These are phyloP conservation scores for Tillus elongatus DNA, from an alignment of 2,888 invertebrate genomes.

Conservation along the genomic window DNA sequence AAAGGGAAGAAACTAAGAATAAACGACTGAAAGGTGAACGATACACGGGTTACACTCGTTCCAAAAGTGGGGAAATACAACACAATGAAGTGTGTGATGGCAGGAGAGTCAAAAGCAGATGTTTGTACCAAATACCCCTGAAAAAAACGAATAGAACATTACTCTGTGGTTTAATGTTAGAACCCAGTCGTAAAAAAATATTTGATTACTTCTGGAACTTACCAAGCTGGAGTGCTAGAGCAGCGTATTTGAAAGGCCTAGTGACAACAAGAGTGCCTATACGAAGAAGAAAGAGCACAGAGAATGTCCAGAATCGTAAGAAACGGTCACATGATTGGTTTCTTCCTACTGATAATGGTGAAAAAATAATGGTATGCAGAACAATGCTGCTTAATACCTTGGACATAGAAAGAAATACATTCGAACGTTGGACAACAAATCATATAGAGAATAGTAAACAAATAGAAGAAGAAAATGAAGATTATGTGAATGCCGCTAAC, in stretches of 20 bases:
- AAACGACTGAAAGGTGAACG: conserved; percentile 2
- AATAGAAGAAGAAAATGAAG: neutral
- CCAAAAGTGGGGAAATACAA: neutral
- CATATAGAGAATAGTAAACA: neutral
- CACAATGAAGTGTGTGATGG: neutral
- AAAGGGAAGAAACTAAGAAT: conserved; percentile 1
- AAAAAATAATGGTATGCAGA: conserved; percentile 3
- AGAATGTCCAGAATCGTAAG: neutral
- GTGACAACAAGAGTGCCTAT: neutral
- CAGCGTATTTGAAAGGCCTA: conserved; percentile 2
- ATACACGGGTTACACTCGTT: conserved; percentile 1
- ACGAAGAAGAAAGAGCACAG: conserved; percentile 2
- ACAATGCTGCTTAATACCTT: conserved; percentile 1
- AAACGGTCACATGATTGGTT: conserved; percentile 2
- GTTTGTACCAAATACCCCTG: conserved; percentile 1
- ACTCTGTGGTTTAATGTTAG: conserved; percentile 3
- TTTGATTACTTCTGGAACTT: conserved; percentile 3
- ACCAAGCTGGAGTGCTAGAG: conserved; percentile 1
- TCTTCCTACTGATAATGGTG: conserved; percentile 2
- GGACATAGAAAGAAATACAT: conserved; percentile 2
- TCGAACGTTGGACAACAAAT: neutral
- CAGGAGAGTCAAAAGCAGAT: neutral
- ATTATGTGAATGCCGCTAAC: neutral
- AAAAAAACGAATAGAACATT: conserved; percentile 2
- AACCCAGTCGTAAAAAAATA: neutral